Evolutionary conservation across 2,113 vertebrate species (phyloP).

Genomic region (Orthochromis malagaraziensis): DNA sequence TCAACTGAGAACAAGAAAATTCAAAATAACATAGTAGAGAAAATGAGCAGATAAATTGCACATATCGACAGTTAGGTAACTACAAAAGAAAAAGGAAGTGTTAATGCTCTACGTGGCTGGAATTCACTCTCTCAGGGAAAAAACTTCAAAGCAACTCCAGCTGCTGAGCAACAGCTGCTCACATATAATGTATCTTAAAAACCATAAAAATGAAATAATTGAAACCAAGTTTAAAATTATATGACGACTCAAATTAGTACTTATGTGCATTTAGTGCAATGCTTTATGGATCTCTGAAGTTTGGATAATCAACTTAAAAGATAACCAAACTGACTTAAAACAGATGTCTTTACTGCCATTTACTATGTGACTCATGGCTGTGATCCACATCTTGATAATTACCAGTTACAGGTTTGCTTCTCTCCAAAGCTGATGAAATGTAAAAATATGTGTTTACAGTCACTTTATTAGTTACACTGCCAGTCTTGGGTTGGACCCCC

Average conservation of each 20-base stretch:
- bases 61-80: neutral
- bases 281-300: neutral
- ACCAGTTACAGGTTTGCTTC: neutral
- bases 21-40: neutral
- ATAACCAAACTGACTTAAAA: neutral
- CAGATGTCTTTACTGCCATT: neutral
- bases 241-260: neutral
- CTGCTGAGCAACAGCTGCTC: neutral
- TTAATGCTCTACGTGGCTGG: neutral
- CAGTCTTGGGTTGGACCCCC: neutral
- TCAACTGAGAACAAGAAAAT: neutral
- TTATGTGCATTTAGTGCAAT: neutral
- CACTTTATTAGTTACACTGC: neutral
- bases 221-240: neutral
- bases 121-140: neutral
- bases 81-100: neutral
- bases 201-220: neutral
- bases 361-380: neutral
- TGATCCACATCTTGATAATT: neutral
- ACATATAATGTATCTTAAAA: neutral
- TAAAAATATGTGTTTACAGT: neutral
- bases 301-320: neutral
- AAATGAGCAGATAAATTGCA: neutral
- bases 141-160: neutral
- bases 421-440: neutral